Conservation (phyloP, 1,140 invertebrate genomes). For the Drosophila tristis region DNA sequence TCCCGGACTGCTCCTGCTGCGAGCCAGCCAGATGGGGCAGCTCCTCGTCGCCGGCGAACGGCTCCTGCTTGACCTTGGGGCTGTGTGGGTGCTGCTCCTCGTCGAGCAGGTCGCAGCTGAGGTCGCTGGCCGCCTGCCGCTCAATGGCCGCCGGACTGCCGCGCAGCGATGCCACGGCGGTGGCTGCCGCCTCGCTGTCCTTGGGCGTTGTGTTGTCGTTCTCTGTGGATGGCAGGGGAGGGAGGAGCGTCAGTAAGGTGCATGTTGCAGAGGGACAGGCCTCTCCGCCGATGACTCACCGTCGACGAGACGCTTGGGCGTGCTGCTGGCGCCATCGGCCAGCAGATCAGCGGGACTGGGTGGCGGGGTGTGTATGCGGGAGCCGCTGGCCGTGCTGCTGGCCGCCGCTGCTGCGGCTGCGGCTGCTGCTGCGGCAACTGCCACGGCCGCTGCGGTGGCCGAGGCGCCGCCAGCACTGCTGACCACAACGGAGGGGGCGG, state of each 20-base stretch:
- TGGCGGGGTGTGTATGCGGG: conserved; percentile 88
- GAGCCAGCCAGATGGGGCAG: conserved; percentile 39
- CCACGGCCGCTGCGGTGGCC: conserved; percentile 8
- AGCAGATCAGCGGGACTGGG: conserved; percentile 87
- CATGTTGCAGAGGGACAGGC: too few relatives aligned
- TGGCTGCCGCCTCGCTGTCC: conserved; percentile 49
- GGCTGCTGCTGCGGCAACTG: conserved; percentile 44
- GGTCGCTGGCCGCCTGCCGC: conserved; percentile 22
- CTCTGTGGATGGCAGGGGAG: conserved; percentile 39
- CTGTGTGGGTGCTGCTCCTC: conserved; percentile 35
- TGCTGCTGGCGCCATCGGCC: conserved; percentile 89
- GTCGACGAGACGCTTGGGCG: conserved; percentile 88
- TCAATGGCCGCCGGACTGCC: conserved; percentile 42
- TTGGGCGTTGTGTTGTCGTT: conserved; percentile 84
- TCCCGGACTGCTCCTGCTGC: conserved; percentile 53
- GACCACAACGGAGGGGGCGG: conserved; percentile 71
- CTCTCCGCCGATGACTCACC: conserved; percentile 76
- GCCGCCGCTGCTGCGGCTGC: conserved; percentile 72
- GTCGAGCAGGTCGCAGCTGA: conserved; percentile 43
- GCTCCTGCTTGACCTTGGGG: conserved; percentile 88
- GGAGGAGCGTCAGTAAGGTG: not conserved
- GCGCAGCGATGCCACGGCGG: conserved; percentile 5
- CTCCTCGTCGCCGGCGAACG: conserved; percentile 64
- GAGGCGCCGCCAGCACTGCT: not conserved
- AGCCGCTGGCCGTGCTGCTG: conserved; percentile 74